A percentile compares a stretch with the other conserved stretches of the same genome.
Evolutionary conservation across 2,113 vertebrate genomes (phyloP).

Genomic region (Ictalurus furcatus): DNA sequence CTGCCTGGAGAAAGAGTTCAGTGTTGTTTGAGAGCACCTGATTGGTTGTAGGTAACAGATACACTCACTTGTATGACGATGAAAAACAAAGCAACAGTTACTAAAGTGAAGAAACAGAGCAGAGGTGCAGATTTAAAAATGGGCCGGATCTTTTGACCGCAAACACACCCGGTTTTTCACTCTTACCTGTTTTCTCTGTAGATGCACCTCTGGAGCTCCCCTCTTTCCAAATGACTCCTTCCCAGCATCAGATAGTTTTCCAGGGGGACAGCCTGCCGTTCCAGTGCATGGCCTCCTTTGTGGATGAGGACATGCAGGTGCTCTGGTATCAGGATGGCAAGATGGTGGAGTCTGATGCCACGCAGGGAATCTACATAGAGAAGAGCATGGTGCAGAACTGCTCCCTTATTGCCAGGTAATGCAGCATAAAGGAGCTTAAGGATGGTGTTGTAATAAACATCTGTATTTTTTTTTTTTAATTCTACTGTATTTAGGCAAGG

Average conservation of each 20-base stretch:
- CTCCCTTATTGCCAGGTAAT: constrained; percentile 92
- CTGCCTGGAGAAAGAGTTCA: constrained; percentile 15
- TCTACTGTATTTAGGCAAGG: not conserved
- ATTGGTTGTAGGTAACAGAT: not conserved
- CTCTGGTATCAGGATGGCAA: constrained; percentile 96
- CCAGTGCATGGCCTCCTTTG: constrained; percentile 93
- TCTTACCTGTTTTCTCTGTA: constrained; percentile 53
- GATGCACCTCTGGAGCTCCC: constrained; percentile 92
- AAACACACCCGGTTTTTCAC: not conserved
- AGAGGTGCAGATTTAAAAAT: not conserved
- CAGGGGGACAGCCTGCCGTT: constrained; percentile 96
- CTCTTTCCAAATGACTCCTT: constrained; percentile 93
- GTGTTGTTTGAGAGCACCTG: not conserved
- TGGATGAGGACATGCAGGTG: constrained; percentile 96
- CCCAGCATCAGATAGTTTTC: constrained; percentile 94
- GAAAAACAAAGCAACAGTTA: not conserved
- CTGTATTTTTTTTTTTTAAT: not conserved
- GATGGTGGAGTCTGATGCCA: constrained; percentile 87
- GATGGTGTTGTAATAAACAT: not conserved
- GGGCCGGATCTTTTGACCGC: not conserved
- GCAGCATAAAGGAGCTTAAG: not conserved
- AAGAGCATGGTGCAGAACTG: constrained; percentile 97
- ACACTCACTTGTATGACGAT: not conserved
- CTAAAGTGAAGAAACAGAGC: not conserved
- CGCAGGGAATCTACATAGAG: constrained; percentile 92